These are phyloP conservation scores for Physocephala rufipes DNA, from an alignment of 2,888 invertebrate genomes.

Conservation along the genomic window DNA sequence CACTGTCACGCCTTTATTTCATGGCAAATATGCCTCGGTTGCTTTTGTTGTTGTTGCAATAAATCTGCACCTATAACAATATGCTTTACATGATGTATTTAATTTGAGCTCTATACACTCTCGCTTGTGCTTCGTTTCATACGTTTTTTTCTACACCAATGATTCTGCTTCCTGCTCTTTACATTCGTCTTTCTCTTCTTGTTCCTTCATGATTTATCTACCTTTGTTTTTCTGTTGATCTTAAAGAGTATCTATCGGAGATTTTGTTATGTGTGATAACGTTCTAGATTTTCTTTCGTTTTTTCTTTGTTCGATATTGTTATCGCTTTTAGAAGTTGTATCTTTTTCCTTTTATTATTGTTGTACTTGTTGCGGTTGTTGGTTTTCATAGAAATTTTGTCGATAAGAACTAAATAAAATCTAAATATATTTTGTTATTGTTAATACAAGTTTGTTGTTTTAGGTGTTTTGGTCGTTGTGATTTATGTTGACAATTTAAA, in stretches of 20 bases:
- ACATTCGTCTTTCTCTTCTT: neutral
- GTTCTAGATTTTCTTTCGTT: conserved; percentile 18
- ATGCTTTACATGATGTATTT: neutral
- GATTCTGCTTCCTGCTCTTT: neutral
- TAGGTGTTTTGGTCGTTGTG: conserved; percentile 5
- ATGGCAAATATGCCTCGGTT: neutral
- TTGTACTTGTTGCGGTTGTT: neutral
- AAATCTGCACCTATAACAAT: neutral
- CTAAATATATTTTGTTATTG: no score
- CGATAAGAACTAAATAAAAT: no score
- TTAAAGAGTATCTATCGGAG: conserved; percentile 6
- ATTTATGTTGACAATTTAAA: conserved; percentile 30
- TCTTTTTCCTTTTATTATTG: neutral
- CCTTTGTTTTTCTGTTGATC: neutral
- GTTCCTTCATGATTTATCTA: neutral
- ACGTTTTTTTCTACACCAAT: neutral
- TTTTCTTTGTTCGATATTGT: conserved; percentile 16
- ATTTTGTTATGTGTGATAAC: neutral
- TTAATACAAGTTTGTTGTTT: neutral
- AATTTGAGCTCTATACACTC: neutral
- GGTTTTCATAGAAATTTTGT: neutral
- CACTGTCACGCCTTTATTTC: no score
- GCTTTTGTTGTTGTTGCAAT: conserved; percentile 12
- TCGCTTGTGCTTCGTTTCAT: neutral
- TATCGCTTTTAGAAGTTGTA: neutral